Conservation (phyloP, 2,113 vertebrate species). For the Strix uralensis region DNA sequence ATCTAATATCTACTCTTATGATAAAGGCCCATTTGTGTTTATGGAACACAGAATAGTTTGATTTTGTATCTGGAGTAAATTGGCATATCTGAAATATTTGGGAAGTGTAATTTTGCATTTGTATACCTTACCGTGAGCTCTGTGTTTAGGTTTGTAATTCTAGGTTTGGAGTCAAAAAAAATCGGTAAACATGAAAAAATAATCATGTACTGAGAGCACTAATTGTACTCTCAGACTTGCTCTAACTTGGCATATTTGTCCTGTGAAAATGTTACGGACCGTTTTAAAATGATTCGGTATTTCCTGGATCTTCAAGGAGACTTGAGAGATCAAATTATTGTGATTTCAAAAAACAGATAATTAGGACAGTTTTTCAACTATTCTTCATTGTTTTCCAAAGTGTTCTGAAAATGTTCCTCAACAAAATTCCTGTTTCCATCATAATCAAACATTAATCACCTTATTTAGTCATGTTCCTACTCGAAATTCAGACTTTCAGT, state of each 20-base stretch:
- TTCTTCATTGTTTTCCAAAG: background rate
- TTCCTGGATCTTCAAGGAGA: background rate
- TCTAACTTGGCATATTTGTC: background rate
- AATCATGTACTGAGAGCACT: background rate
- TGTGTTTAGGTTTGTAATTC: background rate
- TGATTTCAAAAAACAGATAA: background rate
- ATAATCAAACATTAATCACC: background rate
- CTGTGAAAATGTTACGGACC: background rate
- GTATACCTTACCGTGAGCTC: background rate
- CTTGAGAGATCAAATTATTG: background rate
- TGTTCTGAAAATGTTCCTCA: background rate
- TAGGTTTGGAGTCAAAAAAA: background rate
- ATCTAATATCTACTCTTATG: background rate
- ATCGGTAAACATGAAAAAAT: background rate
- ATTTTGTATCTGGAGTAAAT: background rate
- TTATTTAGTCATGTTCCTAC: background rate
- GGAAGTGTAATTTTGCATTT: background rate
- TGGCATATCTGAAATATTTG: background rate
- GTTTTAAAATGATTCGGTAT: background rate
- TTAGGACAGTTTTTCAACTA: background rate
- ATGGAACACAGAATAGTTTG: background rate
- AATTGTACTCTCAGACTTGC: background rate
- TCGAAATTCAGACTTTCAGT: background rate
- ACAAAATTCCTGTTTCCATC: background rate
- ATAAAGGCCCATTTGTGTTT: background rate